phyloP scores from a whole-genome alignment of 2,113 vertebrate species.

The Elephas maximus region DNA sequence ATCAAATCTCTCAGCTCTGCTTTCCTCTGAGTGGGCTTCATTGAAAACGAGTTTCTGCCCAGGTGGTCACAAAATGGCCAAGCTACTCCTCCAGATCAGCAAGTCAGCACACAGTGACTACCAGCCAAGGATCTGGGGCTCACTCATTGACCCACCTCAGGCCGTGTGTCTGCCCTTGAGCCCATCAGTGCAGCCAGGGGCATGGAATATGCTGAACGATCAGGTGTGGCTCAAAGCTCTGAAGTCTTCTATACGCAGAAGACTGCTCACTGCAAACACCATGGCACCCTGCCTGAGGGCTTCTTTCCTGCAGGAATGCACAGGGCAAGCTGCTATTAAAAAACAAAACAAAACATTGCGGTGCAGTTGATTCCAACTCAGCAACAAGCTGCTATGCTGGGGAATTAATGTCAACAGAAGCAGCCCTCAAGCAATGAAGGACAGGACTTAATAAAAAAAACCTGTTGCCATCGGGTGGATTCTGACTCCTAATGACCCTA shows the following conservation, averaged over 20 bases:
- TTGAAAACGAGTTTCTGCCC: not conserved
- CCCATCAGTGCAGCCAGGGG: fast-evolving
- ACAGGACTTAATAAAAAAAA: too few species aligned
- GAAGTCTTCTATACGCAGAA: not conserved
- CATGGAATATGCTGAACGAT: fast-evolving
- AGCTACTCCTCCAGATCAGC: not conserved
- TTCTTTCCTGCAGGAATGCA: not conserved
- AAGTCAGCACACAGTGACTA: not conserved
- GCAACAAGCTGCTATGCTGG: fast-evolving
- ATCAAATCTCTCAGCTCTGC: not conserved
- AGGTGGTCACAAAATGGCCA: not conserved
- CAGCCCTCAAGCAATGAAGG: not conserved
- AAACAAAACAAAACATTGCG: too few species aligned
- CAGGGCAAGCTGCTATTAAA: not conserved
- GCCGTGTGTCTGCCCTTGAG: not conserved
- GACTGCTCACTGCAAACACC: fast-evolving
- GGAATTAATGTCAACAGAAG: not conserved
- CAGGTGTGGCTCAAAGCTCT: not conserved
- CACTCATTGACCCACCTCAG: fast-evolving
- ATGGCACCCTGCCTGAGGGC: too few species aligned
- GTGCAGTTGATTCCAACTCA: too few species aligned
- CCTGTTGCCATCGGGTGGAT: too few species aligned
- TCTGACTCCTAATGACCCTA: too few species aligned
- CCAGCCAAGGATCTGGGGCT: not conserved
- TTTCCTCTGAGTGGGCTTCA: not conserved